Base-by-base conservation (phyloP, 2,113 vertebrate species). In the Carettochelys insculpta region DNA sequence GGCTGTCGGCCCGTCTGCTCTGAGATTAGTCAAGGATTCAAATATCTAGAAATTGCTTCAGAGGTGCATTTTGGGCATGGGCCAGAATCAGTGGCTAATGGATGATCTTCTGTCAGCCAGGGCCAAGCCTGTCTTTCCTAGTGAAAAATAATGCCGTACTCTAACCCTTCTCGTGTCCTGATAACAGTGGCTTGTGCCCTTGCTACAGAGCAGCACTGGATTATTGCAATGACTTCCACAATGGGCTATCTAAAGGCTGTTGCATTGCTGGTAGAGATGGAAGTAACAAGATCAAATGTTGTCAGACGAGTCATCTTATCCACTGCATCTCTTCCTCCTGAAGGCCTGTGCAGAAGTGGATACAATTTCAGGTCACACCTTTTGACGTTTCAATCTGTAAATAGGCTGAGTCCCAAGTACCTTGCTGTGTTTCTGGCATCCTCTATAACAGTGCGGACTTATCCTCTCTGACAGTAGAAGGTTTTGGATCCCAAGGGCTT, bases 311-410 rank as follows among this genome's bases (percentile, higher is more conserved):
- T 88, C 24, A 84, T 90, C 41, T 27, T 80, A 78, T 52, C 48
- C 86, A 27, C 38, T 95, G 56, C 8, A 81, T 82, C 6, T 80
- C 20, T 48, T 34, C 86, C 77, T 61, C 29, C 80, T 9, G 9
- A 53, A 65, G 75, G 83, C 58, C 53, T 0, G 0, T 77, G n/a
- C 11, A 8, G 4, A 27, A 77, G 82, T 0, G 1, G 51, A 76
- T 85, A 41, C 3, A 52, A 83, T 79, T 95, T 95, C 79, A 43
- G 86, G 29, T 83, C 89, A 65, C 54, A 51, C 31, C 80, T 91
- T n/a, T 90, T 91, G 89, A 89, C 56, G 76, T 93, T 56, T 94
- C 82, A 87, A 84, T 90, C 51, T 79, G 83, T 91, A 90, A 90
- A 87, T 50, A 8, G 71, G 12, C 68, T 47, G 31, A 29, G 13